Evolutionary conservation across 2,797 vertebrate genomes (phyloP).

Genomic region (Mormyrops boulengeri): DNA sequence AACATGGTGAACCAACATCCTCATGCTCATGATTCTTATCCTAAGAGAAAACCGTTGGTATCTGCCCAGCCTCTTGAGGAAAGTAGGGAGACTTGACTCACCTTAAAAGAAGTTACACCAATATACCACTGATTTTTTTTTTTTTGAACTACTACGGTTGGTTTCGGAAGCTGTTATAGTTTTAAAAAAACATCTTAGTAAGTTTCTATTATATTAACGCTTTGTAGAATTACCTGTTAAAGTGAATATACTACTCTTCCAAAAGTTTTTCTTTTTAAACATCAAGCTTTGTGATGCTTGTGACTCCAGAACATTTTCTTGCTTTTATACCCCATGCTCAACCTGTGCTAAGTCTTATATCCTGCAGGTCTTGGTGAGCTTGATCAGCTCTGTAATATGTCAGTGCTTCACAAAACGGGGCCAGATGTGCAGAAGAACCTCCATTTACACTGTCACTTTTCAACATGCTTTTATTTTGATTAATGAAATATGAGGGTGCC

Average conservation of each 20-base stretch:
- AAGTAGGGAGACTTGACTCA: not conserved
- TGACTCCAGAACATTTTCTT: not conserved
- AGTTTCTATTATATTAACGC: not conserved
- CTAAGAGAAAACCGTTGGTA: not conserved
- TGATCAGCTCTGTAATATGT: not conserved
- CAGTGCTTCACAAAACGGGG: not conserved
- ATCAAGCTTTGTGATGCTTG: not conserved
- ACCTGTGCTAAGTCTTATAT: not conserved
- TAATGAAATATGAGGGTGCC: not conserved
- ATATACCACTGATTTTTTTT: not conserved
- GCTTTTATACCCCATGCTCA: not conserved
- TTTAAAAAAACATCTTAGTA: not conserved
- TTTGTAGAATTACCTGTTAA: not conserved
- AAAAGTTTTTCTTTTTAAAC: not conserved
- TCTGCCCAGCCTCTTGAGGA: not conserved
- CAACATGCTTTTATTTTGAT: conserved; percentile 4
- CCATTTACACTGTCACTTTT: not conserved
- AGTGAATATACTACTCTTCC: not conserved
- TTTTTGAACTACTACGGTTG: not conserved
- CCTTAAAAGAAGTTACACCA: not conserved
- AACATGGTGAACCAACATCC: not conserved
- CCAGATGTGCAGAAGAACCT: not conserved
- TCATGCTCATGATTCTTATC: not conserved
- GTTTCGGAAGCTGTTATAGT: not conserved
- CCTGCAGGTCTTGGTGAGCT: not conserved